Evolutionary conservation across 2,113 vertebrate genomes (phyloP).

Genomic region (Rattus norvegicus): DNA sequence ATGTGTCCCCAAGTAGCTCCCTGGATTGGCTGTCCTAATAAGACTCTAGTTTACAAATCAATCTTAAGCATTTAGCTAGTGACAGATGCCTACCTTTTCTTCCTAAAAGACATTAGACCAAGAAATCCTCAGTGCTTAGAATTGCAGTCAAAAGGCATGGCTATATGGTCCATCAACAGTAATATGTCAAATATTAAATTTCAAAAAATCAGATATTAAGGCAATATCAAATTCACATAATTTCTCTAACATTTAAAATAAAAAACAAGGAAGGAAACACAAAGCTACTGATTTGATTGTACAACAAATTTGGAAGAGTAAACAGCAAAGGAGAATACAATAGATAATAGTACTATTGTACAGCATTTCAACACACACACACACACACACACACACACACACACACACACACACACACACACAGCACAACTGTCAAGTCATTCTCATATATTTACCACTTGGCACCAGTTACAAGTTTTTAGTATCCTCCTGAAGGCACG

Average conservation of each 20-base stretch:
- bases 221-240: not conserved
- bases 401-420: not conserved
- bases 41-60: not conserved
- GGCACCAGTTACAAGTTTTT: not conserved
- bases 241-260: conserved; percentile 44
- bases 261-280: conserved; percentile 17
- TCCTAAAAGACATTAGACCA: not conserved
- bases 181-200: conserved; percentile 27
- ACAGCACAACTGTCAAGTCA: not conserved
- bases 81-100: not conserved
- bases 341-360: not conserved
- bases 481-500: not conserved
- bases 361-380: not conserved
- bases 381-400: not conserved
- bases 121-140: not conserved
- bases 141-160: not conserved
- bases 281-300: not conserved
- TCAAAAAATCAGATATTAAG: conserved; percentile 13
- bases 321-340: not conserved
- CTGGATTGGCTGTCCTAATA: not conserved
- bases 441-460: not conserved
- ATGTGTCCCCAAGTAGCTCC: not conserved
- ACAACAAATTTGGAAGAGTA: conserved; percentile 11
- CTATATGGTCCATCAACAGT: not conserved
- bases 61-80: not conserved